phyloP scores from a whole-genome alignment of 2,113 vertebrate genomes.

The Leptobrachium ailaonicum region DNA sequence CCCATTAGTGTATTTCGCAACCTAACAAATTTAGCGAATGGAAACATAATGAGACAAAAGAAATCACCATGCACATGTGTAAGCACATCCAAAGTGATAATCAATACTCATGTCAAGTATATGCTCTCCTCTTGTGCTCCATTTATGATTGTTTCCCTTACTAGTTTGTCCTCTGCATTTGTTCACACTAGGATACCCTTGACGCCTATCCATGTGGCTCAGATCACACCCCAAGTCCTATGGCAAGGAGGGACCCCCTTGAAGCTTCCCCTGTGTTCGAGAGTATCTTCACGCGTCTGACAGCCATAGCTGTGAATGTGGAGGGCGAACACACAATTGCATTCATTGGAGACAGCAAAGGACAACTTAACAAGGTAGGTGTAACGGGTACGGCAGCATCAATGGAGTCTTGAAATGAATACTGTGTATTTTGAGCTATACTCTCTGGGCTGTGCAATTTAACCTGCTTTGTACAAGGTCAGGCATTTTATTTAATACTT shows the following conservation, averaged over 20 bases:
- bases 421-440: neutral
- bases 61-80: too few relatives aligned
- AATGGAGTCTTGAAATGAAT: neutral
- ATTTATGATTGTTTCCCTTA: neutral
- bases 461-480: neutral
- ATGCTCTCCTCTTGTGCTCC: neutral
- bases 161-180: neutral
- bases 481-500: too few relatives aligned
- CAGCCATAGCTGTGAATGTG: slow-evolving; percentile 85
- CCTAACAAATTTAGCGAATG: too few relatives aligned
- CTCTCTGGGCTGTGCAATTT: neutral
- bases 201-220: slow-evolving; percentile 94
- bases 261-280: slow-evolving; percentile 80
- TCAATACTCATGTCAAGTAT: too few relatives aligned
- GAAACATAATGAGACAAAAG: too few relatives aligned
- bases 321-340: slow-evolving; percentile 83
- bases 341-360: slow-evolving; percentile 91
- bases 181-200: slow-evolving; percentile 79
- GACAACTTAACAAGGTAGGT: slow-evolving; percentile 87
- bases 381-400: neutral
- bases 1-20: too few relatives aligned
- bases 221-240: slow-evolving; percentile 95
- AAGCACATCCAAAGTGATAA: too few relatives aligned
- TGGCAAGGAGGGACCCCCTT: slow-evolving; percentile 85
- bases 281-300: slow-evolving; percentile 80